These are phyloP conservation scores for Lissonota sp. DNA, from an alignment of 2,888 invertebrate genomes.

Conservation along the genomic window DNA sequence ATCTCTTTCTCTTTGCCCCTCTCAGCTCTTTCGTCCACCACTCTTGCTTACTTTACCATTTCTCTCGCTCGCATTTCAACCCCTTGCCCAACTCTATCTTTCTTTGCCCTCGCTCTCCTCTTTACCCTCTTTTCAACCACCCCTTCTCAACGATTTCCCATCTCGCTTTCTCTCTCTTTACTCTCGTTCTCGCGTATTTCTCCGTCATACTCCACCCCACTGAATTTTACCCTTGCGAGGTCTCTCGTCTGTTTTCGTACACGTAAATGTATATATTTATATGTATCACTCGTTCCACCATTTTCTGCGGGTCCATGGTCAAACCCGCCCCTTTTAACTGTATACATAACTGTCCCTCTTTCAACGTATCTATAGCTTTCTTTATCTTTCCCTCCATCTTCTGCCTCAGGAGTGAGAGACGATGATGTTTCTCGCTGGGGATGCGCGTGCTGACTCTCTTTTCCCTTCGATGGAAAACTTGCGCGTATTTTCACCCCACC, in stretches of 20 bases:
- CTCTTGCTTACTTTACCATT: conserved; percentile 46
- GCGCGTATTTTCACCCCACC: not conserved
- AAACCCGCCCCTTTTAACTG: conserved; percentile 67
- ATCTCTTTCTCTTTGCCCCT: conserved; percentile 32
- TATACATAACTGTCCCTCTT: conserved; percentile 35
- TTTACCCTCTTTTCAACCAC: conserved; percentile 76
- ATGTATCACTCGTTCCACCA: conserved; percentile 57
- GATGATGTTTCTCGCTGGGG: conserved; percentile 60
- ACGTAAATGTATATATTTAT: conserved; percentile 29
- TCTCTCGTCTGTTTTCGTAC: conserved; percentile 57
- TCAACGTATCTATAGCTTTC: conserved; percentile 66
- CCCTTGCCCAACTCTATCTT: conserved; percentile 14
- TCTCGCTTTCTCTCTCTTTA: conserved; percentile 37
- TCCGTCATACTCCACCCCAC: conserved; percentile 48
- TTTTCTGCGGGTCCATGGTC: conserved; percentile 69
- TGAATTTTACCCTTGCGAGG: conserved; percentile 49
- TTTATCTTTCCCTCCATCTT: conserved; percentile 64
- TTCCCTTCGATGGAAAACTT: conserved; percentile 64
- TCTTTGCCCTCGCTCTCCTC: conserved; percentile 61
- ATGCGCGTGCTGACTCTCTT: conserved; percentile 69
- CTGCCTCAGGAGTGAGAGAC: conserved; percentile 14
- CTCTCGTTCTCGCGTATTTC: conserved; percentile 49
- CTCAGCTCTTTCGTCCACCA: conserved; percentile 33
- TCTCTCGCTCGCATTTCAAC: conserved; percentile 49
- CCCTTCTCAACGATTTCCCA: conserved; percentile 64